A percentile compares a stretch with the other conserved stretches of the same genome.
phyloP scores from a whole-genome alignment of 2,888 invertebrate genomes.

The Synanthedon andrenaeformis region DNA sequence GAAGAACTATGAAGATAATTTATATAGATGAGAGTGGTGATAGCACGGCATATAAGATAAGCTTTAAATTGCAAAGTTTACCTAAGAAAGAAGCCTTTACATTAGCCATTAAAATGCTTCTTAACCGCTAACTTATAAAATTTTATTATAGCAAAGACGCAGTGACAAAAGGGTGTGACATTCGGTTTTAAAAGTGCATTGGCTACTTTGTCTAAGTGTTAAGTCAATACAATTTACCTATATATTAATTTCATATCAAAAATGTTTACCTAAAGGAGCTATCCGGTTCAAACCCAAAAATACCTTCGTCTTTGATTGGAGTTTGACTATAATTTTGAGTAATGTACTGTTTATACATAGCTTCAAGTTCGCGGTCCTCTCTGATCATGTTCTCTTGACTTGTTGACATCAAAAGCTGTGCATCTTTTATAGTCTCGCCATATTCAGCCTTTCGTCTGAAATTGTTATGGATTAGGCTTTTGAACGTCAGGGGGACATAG shows the following conservation, averaged over 20 bases:
- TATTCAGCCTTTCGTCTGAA: constrained; percentile 60
- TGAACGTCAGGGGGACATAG: no score
- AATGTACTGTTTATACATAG: constrained; percentile 51
- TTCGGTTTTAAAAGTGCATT: not conserved
- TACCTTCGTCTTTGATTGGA: constrained; percentile 71
- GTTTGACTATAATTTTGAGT: constrained; percentile 67
- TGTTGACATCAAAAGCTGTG: constrained; percentile 66
- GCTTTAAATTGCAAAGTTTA: constrained; percentile 5
- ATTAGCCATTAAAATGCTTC: no score
- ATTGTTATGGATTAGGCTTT: no score
- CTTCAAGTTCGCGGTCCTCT: constrained; percentile 57
- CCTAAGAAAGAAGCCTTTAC: not conserved
- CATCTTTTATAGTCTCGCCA: constrained; percentile 58
- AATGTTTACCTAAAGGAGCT: constrained; percentile 54
- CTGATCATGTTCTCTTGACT: constrained; percentile 74
- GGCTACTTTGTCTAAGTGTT: not conserved
- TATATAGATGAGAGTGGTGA: constrained; percentile 48
- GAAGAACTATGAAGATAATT: constrained; percentile 69
- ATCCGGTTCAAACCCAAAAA: constrained; percentile 66
- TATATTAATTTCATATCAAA: not conserved
- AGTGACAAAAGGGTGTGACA: not conserved
- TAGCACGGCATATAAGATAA: constrained; percentile 29
- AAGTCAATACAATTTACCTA: not conserved
- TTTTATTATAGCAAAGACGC: constrained; percentile 5
- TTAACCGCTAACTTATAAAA: no score